Base-by-base conservation (phyloP, 1,140 invertebrate species). In the Aphelenchoides besseyi region DNA sequence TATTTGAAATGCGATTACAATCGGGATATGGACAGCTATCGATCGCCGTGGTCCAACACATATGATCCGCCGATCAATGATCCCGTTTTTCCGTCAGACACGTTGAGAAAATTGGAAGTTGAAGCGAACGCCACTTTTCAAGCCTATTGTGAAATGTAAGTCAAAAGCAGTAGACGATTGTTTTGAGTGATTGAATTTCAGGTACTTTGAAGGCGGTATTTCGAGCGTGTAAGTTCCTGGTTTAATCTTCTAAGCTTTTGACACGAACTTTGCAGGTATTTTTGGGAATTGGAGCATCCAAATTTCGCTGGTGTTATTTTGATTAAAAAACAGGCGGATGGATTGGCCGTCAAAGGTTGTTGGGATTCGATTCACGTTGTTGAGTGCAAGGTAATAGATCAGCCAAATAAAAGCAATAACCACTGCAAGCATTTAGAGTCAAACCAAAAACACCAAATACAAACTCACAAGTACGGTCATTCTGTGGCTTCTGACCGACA, bases 341-440 rank as follows among this genome's bases (percentile, higher is more conserved):
- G 37, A 12, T n/a, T 66, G 73, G 68, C 16, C 94, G 98, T 98
- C 75, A 96, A 93, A 86, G 97, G 88, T 1, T 98, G 95, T 85
- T 99, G 97, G 97, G 96, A 99, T 86, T 98, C 95, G 1, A 97
- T 99, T 85, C 96, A 99, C 85, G 96, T 99, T 0, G 92, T 99
- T 16, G 96, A 99, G 88, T 94, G 98, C 0, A 91, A 95, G 80
- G 87, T 87, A 82, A 62, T n/a, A n/a, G 55, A 75, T 73, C 30
- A 66, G 72, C 26, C 74, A 71, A 57, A 72, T 74, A 8, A 52
- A 28, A 9, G 23, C 32, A n/a, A 18, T 53, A 29, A 18, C 5
- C 54, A 57, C 28, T 9, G 37, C n/a, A 26, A 33, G n/a, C n/a
- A 66, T 76, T 76, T 33, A 41, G 26, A 48, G 12, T 29, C 33